Base-by-base conservation (phyloP, 1,140 invertebrate species). In the Hylaeus anthracinus region DNA sequence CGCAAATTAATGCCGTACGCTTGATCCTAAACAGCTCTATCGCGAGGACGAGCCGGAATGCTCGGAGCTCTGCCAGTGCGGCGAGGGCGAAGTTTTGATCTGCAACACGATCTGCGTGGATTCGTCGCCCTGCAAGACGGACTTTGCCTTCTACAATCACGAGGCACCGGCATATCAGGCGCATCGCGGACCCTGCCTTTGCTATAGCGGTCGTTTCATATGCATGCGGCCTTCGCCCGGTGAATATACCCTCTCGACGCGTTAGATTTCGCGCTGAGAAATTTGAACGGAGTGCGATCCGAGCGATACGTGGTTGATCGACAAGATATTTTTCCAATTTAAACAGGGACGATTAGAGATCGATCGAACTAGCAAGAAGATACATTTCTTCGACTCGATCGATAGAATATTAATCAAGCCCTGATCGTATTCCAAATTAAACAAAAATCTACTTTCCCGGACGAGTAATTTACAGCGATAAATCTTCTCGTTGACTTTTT, bases 121-220 rank as follows among this genome's bases (percentile, higher is more conserved):
- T 70, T 94, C 96, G 14, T 96, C 96, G 81, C 96, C 97, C 9
- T 98, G 97, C 91, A 96, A 97, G 88, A 97, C 97, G 1, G 96
- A 97, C 83, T 95, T 97, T 80, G 97, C 97, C 51, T 97, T 97
- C 91, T 98, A 98, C 94, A 97, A 97, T 90, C 97, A 98, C 93
- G 96, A 96, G 37, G 96, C 97, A 3, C 97, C 97, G 6, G 96
- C 97, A 76, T 98, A 98, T 93, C 97, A 98, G 91, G 97, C 97
- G 39, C 97, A 96, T 90, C 94, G 97, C 12, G 97, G 97, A 14
- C 95, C 97, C 70, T 98, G 97, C 92, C 95, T 98, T 79, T 98
- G 97, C 93, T 98, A 98, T 92, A 97, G 97, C 53, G 97, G 97
- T 48, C 95, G 96, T 80, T 98, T 98, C 93, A 97, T 98, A 92